Conservation (phyloP, 2,113 vertebrate species). For the Acanthochromis polyacanthus region DNA sequence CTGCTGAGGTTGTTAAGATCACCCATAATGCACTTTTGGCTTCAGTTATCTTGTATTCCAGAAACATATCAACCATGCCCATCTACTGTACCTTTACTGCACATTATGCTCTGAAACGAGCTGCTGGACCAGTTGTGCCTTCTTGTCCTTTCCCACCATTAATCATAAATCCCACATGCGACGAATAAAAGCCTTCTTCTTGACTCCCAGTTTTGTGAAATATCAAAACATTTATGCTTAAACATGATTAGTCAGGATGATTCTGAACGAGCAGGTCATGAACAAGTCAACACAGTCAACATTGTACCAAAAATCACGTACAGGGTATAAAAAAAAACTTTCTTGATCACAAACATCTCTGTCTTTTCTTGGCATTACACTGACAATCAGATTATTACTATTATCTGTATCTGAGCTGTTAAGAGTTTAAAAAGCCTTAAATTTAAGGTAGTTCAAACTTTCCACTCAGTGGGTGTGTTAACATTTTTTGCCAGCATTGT, state of each 20-base stretch:
- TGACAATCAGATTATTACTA: too few species aligned
- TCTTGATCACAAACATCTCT: too few species aligned
- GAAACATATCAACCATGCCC: slow-evolving; percentile 13
- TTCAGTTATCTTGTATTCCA: slow-evolving; percentile 8
- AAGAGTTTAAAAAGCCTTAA: not conserved
- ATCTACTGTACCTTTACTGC: slow-evolving; percentile 10
- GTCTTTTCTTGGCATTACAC: too few species aligned
- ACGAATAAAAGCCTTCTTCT: too few species aligned
- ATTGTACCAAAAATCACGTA: too few species aligned
- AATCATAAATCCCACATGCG: too few species aligned
- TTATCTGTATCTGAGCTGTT: not conserved
- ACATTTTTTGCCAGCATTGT: not conserved
- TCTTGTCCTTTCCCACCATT: not conserved
- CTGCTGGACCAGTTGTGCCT: slow-evolving; percentile 6
- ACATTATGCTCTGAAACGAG: slow-evolving; percentile 1
- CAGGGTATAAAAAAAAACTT: too few species aligned
- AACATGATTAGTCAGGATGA: too few species aligned
- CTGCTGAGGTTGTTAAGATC: not conserved
- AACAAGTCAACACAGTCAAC: too few species aligned
- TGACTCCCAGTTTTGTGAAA: too few species aligned
- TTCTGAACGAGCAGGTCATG: too few species aligned
- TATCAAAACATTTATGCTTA: too few species aligned
- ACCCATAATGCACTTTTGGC: not conserved
- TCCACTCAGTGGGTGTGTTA: not conserved
- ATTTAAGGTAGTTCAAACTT: not conserved